Evolutionary conservation across 1,140 invertebrate species (phyloP).

Genomic region (Tetranychus cinnabarinus): DNA sequence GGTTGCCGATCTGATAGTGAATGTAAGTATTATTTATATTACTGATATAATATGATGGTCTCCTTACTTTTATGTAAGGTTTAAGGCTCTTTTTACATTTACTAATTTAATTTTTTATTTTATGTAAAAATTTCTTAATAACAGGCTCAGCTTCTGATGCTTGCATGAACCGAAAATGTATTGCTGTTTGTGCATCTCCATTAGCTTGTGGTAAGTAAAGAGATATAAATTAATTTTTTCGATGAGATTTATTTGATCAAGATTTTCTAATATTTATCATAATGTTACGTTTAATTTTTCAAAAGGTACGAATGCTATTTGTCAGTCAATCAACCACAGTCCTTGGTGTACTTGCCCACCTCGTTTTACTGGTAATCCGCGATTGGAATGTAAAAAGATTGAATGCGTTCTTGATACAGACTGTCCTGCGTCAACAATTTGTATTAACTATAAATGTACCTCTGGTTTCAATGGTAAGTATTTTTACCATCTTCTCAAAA

Average conservation of each 20-base stretch:
- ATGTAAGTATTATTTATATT: conserved; percentile 24
- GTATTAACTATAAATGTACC: conserved; percentile 19
- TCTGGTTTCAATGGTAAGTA: not conserved
- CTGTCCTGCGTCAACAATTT: conserved; percentile 18
- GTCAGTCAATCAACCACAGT: conserved; percentile 47
- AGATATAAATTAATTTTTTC: conserved; percentile 23
- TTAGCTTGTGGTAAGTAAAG: conserved; percentile 36
- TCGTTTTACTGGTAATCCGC: conserved; percentile 39
- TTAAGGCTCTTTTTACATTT: no score
- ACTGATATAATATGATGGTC: conserved; percentile 16
- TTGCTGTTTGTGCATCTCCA: conserved; percentile 33
- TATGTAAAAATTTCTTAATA: no score
- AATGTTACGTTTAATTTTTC: conserved; percentile 15
- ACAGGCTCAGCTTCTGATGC: conserved; percentile 33
- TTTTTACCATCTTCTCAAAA: no score
- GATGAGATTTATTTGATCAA: not conserved
- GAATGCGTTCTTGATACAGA: conserved; percentile 24
- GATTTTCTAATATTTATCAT: no score
- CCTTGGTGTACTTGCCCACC: conserved; percentile 50
- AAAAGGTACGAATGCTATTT: conserved; percentile 36
- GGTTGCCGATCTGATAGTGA: conserved; percentile 50
- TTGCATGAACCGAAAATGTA: conserved; percentile 30
- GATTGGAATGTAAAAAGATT: conserved; percentile 28
- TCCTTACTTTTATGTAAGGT: not conserved
- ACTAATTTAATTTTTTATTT: no score